Base-by-base conservation (phyloP, 2,113 vertebrate species). In the Anser brachyrhynchus region DNA sequence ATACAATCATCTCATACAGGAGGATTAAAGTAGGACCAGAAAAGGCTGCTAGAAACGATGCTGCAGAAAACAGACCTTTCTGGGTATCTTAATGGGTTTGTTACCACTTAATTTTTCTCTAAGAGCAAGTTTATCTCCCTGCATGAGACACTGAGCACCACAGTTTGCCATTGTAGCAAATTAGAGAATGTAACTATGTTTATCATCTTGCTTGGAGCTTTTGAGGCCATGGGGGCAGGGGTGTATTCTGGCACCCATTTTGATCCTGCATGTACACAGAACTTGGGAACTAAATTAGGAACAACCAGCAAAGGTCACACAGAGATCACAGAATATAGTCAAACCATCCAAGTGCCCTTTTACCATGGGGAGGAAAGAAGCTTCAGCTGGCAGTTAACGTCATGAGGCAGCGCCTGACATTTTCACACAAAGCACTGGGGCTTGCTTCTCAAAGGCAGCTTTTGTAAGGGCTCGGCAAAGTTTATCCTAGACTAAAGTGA, bases 401-500 rank as follows among this genome's bases (percentile, higher is more conserved):
- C 93, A 91, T 13, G 77, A 96, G 87, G 79, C 44, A 7, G 71
- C 76, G 78, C 71, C 85, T 84, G 93, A 96, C 59, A 81, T 75
- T 92, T 89, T 43, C 76, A 78, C 90, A 96, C 70, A 93, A 90
- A 94, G 57, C 69, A 64, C 59, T 66, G 73, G 7, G 23, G 74
- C 61, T 66, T 84, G 37, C 51, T 92, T 96, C 79, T 82, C 70
- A 93, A 89, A 87, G 55, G 49, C 79, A 92, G 67, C 64, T 92
- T 96, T 95, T 95, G 80, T 91, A 71, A 69, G 61, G 77, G 52
- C 43, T 89, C n/a, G 0, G 79, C 46, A 94, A 91, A 95, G 90
- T 96, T 96, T 95, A 92, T 72, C 87, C 71, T 85, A 79, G 76
- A 49, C 81, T 62, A 17, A 90, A 94, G 57, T 70, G 54, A 84